Evolutionary conservation across 2,888 invertebrate species (phyloP), one percentile per base, ranked within the genome.

Genomic region (Chaetogeoica ovagalla): DNA sequence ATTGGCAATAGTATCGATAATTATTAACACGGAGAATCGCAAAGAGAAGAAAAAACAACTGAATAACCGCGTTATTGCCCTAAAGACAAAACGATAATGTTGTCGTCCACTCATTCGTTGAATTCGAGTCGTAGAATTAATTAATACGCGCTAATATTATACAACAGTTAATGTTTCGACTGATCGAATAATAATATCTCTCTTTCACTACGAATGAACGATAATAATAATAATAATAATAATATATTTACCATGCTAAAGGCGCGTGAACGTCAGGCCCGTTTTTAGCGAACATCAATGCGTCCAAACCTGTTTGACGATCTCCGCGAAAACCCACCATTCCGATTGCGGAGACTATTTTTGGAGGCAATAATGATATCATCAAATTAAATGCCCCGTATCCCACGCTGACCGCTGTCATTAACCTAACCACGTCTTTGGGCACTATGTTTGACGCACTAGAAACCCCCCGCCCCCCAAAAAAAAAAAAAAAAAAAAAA

Each of bases 391-490:
- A 90, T 59, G 91, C 86, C 19, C 92, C 92, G 83, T 91, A 91
- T 6, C 92, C 92, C 85, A 92, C 92, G 84, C 90, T 90, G 9
- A 91, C 90, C 0, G 91, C 90, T 9, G 90, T 89, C 89, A 91
- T 90, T 62, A 92, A 85, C n/a, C 91, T 87, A 1, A 79, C 43
- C 19, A 70, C 65, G 37, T 79, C 70, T 23, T 65, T 37, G 19
- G 37, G 87, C 86, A 21, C 91, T 87, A 77, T 89, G 88, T 57
- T 88, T 87, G 43, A 48, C 15, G 13, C 48, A 48, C 48, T 48
- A 43, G 30, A 30, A 30, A 30, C 30, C 30, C 30, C 30, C 30
- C 30, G 4, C 1, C 30, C 30, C 30, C n/a, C n/a, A n/a, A n/a
- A n/a, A n/a, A n/a, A n/a, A n/a, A n/a, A n/a, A n/a, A n/a, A n/a